A percentile compares a stretch with the other conserved stretches of the same genome.
These are phyloP conservation scores for Meriones psammophilus DNA, from an alignment of 2,797 vertebrate species.

Conservation along the genomic window DNA sequence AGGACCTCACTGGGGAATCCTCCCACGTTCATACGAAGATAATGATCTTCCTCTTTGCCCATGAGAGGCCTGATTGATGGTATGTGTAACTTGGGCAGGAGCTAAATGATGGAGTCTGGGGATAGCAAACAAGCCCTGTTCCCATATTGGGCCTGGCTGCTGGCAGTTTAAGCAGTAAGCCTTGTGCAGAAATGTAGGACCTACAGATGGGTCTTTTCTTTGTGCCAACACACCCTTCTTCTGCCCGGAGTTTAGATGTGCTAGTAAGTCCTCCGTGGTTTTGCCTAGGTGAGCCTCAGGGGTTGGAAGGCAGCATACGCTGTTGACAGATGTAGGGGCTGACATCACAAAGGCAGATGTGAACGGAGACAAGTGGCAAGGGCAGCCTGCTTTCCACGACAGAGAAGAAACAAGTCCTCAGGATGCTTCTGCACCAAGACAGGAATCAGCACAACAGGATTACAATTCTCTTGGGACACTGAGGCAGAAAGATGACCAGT, in stretches of 20 bases:
- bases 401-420: background rate
- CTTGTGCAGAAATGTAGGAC: background rate
- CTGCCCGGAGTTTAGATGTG: background rate
- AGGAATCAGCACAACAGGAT: background rate
- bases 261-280: background rate
- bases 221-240: background rate
- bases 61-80: background rate
- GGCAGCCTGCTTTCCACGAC: background rate
- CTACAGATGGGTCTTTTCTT: background rate
- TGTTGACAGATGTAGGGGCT: background rate
- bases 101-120: constrained; percentile 1
- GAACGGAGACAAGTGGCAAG: background rate
- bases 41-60: background rate
- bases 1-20: background rate
- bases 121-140: background rate
- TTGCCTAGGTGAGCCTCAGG: background rate
- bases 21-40: background rate
- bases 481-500: background rate
- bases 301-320: background rate
- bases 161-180: background rate
- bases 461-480: background rate
- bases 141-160: background rate
- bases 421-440: background rate
- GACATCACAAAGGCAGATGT: background rate
- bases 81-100: background rate